Base-by-base conservation (phyloP, 37 sponge, comb jelly and placozoan genomes). In the Halisarca cf. caerulea region DNA sequence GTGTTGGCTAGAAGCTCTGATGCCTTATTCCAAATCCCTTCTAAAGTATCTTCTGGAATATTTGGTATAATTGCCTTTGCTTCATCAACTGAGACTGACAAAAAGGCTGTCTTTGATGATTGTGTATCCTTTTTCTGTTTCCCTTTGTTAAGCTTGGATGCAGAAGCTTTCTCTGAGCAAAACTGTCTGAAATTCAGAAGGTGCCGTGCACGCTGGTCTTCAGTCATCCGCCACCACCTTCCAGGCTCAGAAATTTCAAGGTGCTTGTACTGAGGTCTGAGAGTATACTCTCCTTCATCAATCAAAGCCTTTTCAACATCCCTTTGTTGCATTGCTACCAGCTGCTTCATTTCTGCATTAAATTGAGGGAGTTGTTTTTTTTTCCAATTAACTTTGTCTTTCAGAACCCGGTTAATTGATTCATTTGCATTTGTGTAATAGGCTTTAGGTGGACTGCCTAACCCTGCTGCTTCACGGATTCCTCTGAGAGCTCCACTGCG, bases 391-490 rank as follows among this genome's bases (percentile, higher is more conserved):
- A 30, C 54, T 18, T 80, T 80, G 58, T 35, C 35, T 14, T 75
- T 75, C 42, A 75, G 40, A 37, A 41, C 42, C 27, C 78, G 7
- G 78, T 75, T 75, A 14, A 75, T 75, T 75, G 78, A 27, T 75
- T 75, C 78, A 75, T 75, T 75, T 8, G 42, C 41, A 18, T 75
- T 75, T 18, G 78, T 75, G 42, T 35, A 75, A 36, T 75, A 75
- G 38, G 40, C 18, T 75, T 8, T 8, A 21, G 78, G 78, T 18
- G 78, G 42, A 17, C 40, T 37, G 11, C 78, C 78, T 37, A 75
- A 36, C 8, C 78, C 78, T 37, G 42, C 78, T 21, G 42, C 41
- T 9, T 55, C 57, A 11, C 57, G 11, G 57, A 17, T 17, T 17
- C 17, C 57, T 55, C 57, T 55, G 57, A 55, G 57, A 55, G 57